Percentiles rank a stretch among this genome's conserved stretches.
phyloP scores from a whole-genome alignment of 37 sponge, comb jelly and placozoan genomes.

The Mnemiopsis leidyi region DNA sequence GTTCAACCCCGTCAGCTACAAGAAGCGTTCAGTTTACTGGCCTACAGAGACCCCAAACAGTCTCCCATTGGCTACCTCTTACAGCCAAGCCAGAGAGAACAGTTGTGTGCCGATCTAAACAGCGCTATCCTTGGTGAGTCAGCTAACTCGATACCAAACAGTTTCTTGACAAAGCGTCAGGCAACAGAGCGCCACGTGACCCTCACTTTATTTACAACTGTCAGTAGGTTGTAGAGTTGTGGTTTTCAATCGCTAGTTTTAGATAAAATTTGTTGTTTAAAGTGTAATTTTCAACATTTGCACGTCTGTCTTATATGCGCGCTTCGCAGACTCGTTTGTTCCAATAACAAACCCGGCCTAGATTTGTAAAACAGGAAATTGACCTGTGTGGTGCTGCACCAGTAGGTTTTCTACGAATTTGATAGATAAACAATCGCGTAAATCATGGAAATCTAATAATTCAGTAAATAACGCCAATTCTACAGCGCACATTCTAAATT shows the following conservation, averaged over 20 bases:
- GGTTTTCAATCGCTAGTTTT: neutral
- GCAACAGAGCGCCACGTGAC: no score
- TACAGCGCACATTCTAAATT: no score
- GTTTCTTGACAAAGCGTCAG: no score
- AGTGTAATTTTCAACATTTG: neutral
- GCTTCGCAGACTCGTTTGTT: neutral
- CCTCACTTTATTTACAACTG: no score
- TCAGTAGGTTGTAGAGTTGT: no score
- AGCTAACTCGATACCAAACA: no score
- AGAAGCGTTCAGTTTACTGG: constrained; percentile 92
- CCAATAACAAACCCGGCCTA: neutral
- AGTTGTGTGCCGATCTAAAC: constrained; percentile 83
- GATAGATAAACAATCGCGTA: no score
- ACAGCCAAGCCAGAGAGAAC: constrained; percentile 79
- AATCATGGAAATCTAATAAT: no score
- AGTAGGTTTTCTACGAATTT: no score
- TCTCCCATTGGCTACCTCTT: constrained; percentile 87
- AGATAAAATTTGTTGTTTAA: neutral
- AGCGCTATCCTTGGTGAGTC: constrained; percentile 83
- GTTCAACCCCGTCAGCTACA: constrained; percentile 69
- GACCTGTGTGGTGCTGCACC: no score
- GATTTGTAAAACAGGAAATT: no score
- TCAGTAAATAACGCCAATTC: no score
- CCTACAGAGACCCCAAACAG: constrained; percentile 83
- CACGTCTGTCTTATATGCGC: neutral